Percentiles rank a stretch among this genome's conserved stretches.
Evolutionary conservation across 2,888 invertebrate genomes (phyloP).

Genomic region (Chromoteleia sp.): DNA sequence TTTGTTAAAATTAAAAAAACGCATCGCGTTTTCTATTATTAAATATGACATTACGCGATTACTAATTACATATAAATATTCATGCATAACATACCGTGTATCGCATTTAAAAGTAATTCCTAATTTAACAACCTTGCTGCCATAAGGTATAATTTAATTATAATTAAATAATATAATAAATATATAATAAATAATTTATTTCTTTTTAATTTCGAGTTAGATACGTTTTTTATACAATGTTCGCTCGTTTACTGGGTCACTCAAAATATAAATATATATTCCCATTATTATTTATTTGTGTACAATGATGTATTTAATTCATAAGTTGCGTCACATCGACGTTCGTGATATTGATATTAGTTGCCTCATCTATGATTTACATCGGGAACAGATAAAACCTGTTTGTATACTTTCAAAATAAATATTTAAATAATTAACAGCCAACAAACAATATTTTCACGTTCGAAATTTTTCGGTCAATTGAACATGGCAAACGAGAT

Average conservation of each 20-base stretch:
- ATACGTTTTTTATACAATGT: too few relatives aligned
- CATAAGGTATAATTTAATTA: too few relatives aligned
- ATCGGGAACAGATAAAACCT: conserved; percentile 15
- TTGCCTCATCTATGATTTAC: conserved; percentile 6
- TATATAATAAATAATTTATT: too few relatives aligned
- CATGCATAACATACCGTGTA: too few relatives aligned
- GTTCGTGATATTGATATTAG: neutral
- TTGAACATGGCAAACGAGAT: conserved; percentile 2
- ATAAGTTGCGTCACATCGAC: conserved; percentile 1
- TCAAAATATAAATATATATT: neutral
- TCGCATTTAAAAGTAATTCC: too few relatives aligned
- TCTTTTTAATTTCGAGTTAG: too few relatives aligned
- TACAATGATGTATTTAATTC: neutral
- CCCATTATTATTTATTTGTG: conserved; percentile 16
- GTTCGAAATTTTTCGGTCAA: neutral
- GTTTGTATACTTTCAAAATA: conserved; percentile 13
- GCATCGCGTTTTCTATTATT: too few relatives aligned
- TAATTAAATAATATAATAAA: too few relatives aligned
- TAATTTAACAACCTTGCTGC: too few relatives aligned
- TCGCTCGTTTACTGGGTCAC: neutral
- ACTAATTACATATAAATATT: too few relatives aligned
- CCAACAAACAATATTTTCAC: conserved; percentile 3
- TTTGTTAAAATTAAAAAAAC: too few relatives aligned
- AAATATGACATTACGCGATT: too few relatives aligned
- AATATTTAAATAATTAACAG: conserved; percentile 23